phyloP scores from a whole-genome alignment of 2,797 vertebrate species.

The Mionectes olivaceus region DNA sequence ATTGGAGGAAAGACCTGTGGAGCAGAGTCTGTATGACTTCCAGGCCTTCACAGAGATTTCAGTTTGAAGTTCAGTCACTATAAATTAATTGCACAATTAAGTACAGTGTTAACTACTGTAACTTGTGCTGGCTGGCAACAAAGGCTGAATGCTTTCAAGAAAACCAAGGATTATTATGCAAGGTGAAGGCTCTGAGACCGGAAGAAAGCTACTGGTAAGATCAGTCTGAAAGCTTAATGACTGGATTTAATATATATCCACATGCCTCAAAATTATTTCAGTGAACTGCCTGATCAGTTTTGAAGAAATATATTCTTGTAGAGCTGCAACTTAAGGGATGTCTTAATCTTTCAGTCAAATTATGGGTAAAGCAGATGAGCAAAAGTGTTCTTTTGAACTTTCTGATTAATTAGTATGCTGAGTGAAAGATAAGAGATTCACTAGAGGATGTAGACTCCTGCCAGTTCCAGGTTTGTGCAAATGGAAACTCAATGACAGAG shows the following conservation, averaged over 20 bases:
- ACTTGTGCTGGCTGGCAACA: background rate
- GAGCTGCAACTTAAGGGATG: background rate
- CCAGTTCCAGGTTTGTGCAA: background rate
- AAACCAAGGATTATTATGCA: background rate
- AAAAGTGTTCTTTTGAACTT: slow-evolving; percentile 19
- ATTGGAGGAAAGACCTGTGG: background rate
- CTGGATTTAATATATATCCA: background rate
- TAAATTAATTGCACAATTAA: background rate
- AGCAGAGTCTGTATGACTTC: background rate
- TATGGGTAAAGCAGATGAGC: background rate
- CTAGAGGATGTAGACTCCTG: background rate
- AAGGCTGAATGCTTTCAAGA: background rate
- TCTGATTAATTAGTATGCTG: background rate
- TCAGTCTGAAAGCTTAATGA: background rate
- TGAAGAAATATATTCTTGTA: background rate
- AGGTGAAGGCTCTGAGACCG: background rate
- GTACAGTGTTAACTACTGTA: background rate
- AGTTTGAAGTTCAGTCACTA: background rate
- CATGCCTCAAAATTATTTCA: background rate
- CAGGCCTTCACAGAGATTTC: background rate
- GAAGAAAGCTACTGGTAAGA: background rate
- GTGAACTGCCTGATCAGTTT: background rate
- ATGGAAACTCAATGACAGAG: background rate
- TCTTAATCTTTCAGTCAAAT: background rate
- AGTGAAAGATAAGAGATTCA: background rate